Percentiles rank a stretch among this genome's conserved stretches.
These are phyloP conservation scores for Mesoclemmys tuberculata DNA, from an alignment of 2,113 vertebrate genomes.

Conservation along the genomic window DNA sequence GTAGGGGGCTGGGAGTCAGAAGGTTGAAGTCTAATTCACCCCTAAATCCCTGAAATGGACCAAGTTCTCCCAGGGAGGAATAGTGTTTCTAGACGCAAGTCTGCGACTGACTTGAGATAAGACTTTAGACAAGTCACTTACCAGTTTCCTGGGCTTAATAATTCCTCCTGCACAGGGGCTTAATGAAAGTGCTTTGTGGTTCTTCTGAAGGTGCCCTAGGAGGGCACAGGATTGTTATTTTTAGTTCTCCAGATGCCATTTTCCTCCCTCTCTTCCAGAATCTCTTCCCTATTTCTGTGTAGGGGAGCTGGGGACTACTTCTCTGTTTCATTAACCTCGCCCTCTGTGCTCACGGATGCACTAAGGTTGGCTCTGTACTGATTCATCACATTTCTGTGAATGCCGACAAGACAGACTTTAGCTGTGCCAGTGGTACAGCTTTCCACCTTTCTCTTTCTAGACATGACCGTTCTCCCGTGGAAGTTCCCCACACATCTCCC, in stretches of 20 bases:
- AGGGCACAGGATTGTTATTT: background rate
- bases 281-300: background rate
- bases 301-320: background rate
- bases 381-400: background rate
- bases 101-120: background rate
- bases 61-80: background rate
- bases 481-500: rapidly evolving
- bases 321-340: background rate
- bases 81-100: background rate
- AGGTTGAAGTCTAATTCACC: background rate
- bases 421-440: background rate
- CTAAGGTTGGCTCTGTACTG: background rate
- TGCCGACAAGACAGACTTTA: background rate
- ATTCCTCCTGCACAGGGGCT: background rate
- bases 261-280: background rate
- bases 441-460: background rate
- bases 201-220: too few relatives aligned
- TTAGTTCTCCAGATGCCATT: background rate
- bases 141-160: background rate
- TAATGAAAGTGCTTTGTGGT: background rate
- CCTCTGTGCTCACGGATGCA: background rate
- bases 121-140: background rate
- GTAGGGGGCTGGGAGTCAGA: too few relatives aligned
- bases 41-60: background rate
- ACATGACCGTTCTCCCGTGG: rapidly evolving